Conservation (phyloP, 2,797 vertebrate genomes). For the Galaxias olidus region DNA sequence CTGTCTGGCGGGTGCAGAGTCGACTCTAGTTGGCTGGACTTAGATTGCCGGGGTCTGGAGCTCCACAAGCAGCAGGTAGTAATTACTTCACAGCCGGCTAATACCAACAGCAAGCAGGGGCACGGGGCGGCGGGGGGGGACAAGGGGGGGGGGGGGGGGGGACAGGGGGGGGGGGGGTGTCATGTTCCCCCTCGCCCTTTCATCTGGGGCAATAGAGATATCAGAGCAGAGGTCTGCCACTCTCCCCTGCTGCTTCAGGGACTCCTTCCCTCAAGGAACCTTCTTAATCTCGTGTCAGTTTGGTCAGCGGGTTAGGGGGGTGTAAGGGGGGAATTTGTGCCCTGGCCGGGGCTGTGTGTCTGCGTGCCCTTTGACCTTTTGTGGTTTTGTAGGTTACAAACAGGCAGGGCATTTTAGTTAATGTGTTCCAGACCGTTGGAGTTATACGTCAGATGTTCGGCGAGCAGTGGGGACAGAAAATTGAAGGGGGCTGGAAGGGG, state of each 20-base stretch:
- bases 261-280: conserved; percentile 31
- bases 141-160: background rate
- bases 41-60: conserved; percentile 56
- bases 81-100: conserved; percentile 82
- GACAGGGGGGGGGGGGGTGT: conserved; percentile 33
- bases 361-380: conserved; percentile 65
- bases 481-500: conserved; percentile 27
- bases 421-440: conserved; percentile 66
- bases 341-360: conserved; percentile 34
- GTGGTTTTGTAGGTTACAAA: conserved; percentile 51
- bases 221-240: conserved; percentile 22
- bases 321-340: conserved; percentile 18
- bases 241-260: conserved; percentile 28
- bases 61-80: conserved; percentile 78
- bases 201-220: conserved; percentile 61
- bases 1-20: conserved; percentile 22
- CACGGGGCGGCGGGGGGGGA: conserved; percentile 3
- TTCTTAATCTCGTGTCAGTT: conserved; percentile 49
- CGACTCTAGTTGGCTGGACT: conserved; percentile 59
- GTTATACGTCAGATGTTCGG: conserved; percentile 36
- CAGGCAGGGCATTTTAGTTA: conserved; percentile 55
- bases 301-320: conserved; percentile 9
- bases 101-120: conserved; percentile 69
- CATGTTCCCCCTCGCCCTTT: conserved; percentile 59
- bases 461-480: conserved; percentile 18